Evolutionary conservation across 2,113 vertebrate genomes (phyloP).

Genomic region (Parotia lawesii): DNA sequence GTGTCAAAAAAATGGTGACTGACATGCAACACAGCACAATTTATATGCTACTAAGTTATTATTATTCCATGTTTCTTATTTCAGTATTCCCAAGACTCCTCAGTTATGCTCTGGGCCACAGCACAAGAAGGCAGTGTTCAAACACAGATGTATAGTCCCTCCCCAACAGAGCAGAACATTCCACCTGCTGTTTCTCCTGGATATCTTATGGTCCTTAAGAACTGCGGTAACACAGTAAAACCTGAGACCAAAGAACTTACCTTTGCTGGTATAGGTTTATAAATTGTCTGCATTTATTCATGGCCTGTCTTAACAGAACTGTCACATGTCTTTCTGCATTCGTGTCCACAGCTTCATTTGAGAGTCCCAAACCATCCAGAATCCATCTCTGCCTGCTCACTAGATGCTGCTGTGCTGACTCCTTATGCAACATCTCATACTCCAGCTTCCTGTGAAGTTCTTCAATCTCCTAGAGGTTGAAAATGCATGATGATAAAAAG

Average conservation of each 20-base stretch:
- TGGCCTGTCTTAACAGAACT: conserved; percentile 42
- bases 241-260: conserved; percentile 5
- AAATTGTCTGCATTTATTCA: conserved; percentile 35
- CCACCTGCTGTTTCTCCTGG: neutral
- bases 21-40: neutral
- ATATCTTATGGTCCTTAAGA: neutral
- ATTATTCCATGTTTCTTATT: neutral
- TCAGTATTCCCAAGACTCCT: neutral
- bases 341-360: neutral
- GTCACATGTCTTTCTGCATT: conserved; percentile 57
- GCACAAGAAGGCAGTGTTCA: neutral
- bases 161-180: neutral
- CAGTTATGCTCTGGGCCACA: neutral
- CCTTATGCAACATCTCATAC: conserved; percentile 51
- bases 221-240: neutral
- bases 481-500: neutral
- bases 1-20: neutral
- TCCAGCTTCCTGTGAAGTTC: conserved; percentile 71
- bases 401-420: conserved; percentile 28
- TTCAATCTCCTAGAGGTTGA: conserved; percentile 65
- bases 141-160: neutral
- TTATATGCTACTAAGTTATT: neutral
- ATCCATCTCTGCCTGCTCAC: conserved; percentile 30
- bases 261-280: conserved; percentile 57
- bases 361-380: neutral